Evolutionary conservation across 2,113 vertebrate genomes (phyloP).

Genomic region (Coryphaenoides rupestris): DNA sequence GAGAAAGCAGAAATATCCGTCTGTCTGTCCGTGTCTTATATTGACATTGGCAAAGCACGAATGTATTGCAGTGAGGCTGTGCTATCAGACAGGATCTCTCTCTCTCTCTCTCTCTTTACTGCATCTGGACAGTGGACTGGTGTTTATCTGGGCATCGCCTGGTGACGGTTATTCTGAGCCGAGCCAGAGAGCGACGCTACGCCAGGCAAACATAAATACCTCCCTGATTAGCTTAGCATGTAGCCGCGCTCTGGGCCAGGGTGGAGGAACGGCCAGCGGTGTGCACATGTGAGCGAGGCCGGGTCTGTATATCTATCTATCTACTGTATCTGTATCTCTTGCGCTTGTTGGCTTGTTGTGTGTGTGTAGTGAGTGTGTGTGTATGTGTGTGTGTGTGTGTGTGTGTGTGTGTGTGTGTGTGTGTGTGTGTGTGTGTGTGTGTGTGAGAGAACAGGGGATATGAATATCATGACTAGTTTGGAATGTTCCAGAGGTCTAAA

Average conservation of each 20-base stretch:
- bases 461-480: constrained; percentile 80
- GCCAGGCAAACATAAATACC: constrained; percentile 47
- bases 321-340: too few species aligned
- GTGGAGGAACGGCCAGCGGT: too few species aligned
- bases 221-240: constrained; percentile 30
- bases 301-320: too few species aligned
- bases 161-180: constrained; percentile 55
- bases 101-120: constrained; percentile 10
- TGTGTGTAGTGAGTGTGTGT: too few species aligned
- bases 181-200: constrained; percentile 40
- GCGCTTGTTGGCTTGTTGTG: too few species aligned
- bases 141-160: constrained; percentile 59
- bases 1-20: constrained; percentile 29
- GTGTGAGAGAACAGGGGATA: constrained; percentile 59
- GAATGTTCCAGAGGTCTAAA: constrained; percentile 82
- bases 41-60: too few species aligned
- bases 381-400: constrained; percentile 10
- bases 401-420: constrained; percentile 4
- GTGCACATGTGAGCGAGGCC: too few species aligned
- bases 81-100: too few species aligned
- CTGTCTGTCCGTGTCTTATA: neutral
- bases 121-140: constrained; percentile 46
- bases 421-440: neutral
- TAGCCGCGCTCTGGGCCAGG: too few species aligned
- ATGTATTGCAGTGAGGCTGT: too few species aligned